Conservation (phyloP, 2,888 invertebrate genomes). For the Campopleginae sp. region DNA sequence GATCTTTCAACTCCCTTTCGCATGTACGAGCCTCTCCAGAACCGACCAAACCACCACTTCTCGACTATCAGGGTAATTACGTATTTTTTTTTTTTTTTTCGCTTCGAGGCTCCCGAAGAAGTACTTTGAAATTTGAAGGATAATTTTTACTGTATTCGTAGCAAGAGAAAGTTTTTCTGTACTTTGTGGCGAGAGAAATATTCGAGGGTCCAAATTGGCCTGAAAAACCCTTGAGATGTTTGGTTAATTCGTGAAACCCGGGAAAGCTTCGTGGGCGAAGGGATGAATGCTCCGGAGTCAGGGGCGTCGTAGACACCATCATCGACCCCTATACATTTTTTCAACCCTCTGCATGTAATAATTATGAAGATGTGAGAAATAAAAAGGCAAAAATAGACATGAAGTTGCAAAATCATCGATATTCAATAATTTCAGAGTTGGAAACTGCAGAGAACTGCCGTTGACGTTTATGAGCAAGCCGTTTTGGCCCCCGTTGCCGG, state of each 20-base stretch:
- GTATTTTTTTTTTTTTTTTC: not conserved
- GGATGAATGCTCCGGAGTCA: too few species aligned
- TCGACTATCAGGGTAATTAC: constrained; percentile 35
- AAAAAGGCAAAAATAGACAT: not conserved
- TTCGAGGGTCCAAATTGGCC: not conserved
- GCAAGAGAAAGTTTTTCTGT: not conserved
- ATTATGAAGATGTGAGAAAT: not conserved
- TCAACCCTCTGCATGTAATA: not conserved
- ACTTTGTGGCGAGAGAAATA: not conserved
- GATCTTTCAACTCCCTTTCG: constrained; percentile 48
- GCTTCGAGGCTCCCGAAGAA: not conserved
- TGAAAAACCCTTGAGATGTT: not conserved
- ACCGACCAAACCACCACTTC: constrained; percentile 35
- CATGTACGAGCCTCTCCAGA: constrained; percentile 38
- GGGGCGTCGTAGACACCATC: too few species aligned
- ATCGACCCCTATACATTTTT: not conserved
- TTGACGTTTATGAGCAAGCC: constrained; percentile 84
- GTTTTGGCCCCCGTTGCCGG: constrained; percentile 38
- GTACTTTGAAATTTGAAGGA: constrained; percentile 15
- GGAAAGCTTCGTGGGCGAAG: not conserved
- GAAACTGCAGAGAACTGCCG: constrained; percentile 73
- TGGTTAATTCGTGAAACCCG: not conserved
- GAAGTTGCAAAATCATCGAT: constrained; percentile 51
- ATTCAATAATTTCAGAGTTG: constrained; percentile 68
- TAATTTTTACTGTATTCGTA: constrained; percentile 23